Base-by-base conservation (phyloP, 92 coral and sea anemone species). In the Phymanthus crucifer region DNA sequence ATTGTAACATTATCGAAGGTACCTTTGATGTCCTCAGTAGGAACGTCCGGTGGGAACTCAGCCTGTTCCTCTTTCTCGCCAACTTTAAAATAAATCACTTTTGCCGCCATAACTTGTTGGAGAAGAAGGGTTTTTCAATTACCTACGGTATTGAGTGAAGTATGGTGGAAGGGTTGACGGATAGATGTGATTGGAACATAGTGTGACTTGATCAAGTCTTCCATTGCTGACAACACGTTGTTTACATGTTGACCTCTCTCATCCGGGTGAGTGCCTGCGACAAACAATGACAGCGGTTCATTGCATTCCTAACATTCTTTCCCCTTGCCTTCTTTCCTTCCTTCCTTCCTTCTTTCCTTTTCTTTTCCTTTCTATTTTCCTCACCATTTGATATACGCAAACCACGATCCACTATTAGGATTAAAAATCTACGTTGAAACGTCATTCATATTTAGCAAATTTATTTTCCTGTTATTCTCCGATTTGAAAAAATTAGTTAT, bases 1-100 rank as follows among this genome's bases (percentile, higher is more conserved):
- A 68, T 40, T 0, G 26, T 34, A 23, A 1, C 6, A 17, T 35
- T 23, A 11, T 61, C 24, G 48, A 43, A n/a, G n/a, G n/a, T n/a
- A 92, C 97, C 97, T 87, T 92, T 92, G 79, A 90, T 87, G 50
- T 92, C 97, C 29, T 92, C 97, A 0, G 90, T 77, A 29, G 97
- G 91, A 23, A 82, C 87, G 74, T 92, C 97, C 6, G 86, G 64
- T 34, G 86, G 37, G 36, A 92, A 90, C 46, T 92, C 97, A 2
- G 97, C 97, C 56, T 92, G 97, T 31, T 92, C 97, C 14, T 89
- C 80, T 70, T 78, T 88, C 47, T 83, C 94, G 58, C 97, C 97
- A 23, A 92, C 93, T 26, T 89, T 87, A 64, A 92, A 92, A 81
- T 92, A 92, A 66, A 92, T 86, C 72, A 92, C 90, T 82, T 92